Percentiles rank a stretch among this genome's conserved stretches.
These are phyloP conservation scores for Sander lucioperca DNA, from an alignment of 2,113 vertebrate species.

Conservation along the genomic window DNA sequence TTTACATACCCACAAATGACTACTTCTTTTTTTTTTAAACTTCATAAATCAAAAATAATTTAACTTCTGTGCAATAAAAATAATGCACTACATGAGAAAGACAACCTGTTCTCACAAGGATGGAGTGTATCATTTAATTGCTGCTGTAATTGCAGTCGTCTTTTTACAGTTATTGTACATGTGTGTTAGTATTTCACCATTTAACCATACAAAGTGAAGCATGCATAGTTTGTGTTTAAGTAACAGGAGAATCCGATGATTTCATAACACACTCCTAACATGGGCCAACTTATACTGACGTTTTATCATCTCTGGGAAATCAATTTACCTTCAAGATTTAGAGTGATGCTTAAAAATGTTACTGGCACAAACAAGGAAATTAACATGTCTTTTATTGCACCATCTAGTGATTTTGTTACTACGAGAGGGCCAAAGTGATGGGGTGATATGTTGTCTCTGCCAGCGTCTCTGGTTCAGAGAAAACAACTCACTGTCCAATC, in stretches of 20 bases:
- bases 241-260: background rate
- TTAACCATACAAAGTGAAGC: background rate
- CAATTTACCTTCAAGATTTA: slow-evolving; percentile 68
- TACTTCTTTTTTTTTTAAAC: background rate
- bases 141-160: background rate
- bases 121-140: background rate
- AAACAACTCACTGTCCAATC: slow-evolving; percentile 48
- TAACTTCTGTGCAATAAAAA: slow-evolving; percentile 10
- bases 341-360: slow-evolving; percentile 46
- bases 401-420: slow-evolving; percentile 77
- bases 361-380: slow-evolving; percentile 56
- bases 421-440: slow-evolving; percentile 46
- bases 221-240: background rate
- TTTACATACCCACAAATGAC: slow-evolving; percentile 2
- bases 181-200: background rate
- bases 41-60: slow-evolving; percentile 10
- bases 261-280: background rate
- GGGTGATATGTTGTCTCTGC: slow-evolving; percentile 49
- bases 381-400: slow-evolving; percentile 72
- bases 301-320: slow-evolving; percentile 48
- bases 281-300: slow-evolving; percentile 5
- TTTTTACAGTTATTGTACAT: background rate
- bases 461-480: slow-evolving; percentile 54
- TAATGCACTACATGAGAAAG: background rate
- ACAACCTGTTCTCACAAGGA: background rate